These are phyloP conservation scores for Muscicapa striata DNA, from an alignment of 2,797 vertebrate genomes.

Conservation along the genomic window DNA sequence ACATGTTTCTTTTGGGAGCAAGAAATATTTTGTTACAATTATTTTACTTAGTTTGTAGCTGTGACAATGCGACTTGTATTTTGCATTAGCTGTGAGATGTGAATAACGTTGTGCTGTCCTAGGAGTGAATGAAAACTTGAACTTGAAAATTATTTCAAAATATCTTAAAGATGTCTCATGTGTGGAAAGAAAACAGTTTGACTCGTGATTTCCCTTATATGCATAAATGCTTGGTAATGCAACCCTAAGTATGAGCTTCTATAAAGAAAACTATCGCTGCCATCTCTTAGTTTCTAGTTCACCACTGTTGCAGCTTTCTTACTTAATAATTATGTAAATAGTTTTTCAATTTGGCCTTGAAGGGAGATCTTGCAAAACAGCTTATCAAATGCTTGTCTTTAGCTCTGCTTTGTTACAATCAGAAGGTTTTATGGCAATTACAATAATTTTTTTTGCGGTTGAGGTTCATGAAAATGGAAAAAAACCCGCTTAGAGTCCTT, in stretches of 20 bases:
- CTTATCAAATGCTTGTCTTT: neutral
- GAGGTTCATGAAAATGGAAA: neutral
- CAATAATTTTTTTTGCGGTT: neutral
- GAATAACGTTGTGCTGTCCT: neutral
- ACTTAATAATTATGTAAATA: neutral
- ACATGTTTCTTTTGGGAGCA: neutral
- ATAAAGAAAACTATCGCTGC: neutral
- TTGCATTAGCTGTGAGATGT: neutral
- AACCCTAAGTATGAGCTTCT: neutral
- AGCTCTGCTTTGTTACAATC: neutral
- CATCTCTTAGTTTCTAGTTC: neutral
- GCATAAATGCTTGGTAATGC: neutral
- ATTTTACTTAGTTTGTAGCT: neutral
- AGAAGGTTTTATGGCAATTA: neutral
- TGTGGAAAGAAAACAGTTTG: neutral
- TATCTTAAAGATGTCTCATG: neutral
- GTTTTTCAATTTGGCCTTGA: neutral
- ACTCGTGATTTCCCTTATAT: neutral
- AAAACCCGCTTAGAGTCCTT: neutral
- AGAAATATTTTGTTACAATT: neutral
- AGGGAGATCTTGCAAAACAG: neutral
- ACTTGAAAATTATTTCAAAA: neutral
- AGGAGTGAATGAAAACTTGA: neutral
- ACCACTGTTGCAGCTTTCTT: neutral
- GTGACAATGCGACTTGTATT: neutral